phyloP scores from a whole-genome alignment of 2,797 vertebrate genomes.

The Parotocinclus haroldoi region DNA sequence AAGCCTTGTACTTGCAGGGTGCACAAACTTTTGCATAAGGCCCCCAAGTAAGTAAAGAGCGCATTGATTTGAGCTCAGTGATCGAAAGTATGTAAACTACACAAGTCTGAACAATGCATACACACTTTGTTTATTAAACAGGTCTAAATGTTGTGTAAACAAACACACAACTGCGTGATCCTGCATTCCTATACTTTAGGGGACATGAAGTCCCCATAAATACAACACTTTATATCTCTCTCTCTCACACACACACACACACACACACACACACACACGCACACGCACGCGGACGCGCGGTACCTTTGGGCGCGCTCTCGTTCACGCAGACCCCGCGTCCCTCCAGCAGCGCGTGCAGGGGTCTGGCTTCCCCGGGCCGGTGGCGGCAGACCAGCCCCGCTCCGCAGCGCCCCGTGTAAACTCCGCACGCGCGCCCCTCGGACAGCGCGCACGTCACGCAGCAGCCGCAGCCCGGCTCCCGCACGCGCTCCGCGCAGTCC shows the following conservation, averaged over 20 bases:
- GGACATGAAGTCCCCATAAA: too few species aligned
- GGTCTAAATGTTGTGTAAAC: too few species aligned
- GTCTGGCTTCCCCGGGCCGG: conserved; percentile 74
- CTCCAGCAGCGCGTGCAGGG: conserved; percentile 85
- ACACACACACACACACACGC: background rate
- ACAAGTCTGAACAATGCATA: too few species aligned
- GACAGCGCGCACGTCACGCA: conserved; percentile 87
- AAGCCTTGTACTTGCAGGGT: too few species aligned
- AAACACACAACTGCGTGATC: too few species aligned
- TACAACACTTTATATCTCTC: too few species aligned
- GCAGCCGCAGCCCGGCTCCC: conserved; percentile 91
- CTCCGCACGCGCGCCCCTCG: conserved; percentile 79
- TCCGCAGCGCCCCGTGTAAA: conserved; percentile 91
- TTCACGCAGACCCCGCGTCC: conserved; percentile 84
- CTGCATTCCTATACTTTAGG: too few species aligned
- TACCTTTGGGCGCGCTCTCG: conserved; percentile 65
- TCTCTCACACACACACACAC: background rate
- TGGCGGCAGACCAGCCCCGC: conserved; percentile 81
- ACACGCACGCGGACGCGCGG: background rate
- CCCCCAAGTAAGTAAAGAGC: too few species aligned
- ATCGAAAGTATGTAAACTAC: too few species aligned
- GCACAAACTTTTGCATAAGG: too few species aligned
- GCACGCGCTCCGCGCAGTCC: conserved; percentile 79
- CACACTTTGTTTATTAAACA: too few species aligned
- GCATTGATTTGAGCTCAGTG: too few species aligned